A percentile compares a stretch with the other conserved stretches of the same genome.
These are phyloP conservation scores for Manis pentadactyla DNA, from an alignment of 2,797 vertebrate species.

Conservation along the genomic window DNA sequence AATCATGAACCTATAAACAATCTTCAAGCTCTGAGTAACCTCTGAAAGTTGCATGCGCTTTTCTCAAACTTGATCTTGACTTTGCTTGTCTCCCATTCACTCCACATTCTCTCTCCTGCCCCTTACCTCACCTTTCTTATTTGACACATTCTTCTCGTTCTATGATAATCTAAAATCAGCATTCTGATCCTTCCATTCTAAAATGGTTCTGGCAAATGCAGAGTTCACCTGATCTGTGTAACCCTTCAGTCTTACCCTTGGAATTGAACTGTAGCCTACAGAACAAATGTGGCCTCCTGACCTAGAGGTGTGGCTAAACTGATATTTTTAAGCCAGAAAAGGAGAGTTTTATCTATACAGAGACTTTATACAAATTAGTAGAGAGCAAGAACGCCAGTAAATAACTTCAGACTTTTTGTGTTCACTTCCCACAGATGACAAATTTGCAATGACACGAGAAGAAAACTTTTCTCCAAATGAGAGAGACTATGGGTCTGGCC, in stretches of 20 bases:
- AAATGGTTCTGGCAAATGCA: background rate
- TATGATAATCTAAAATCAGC: background rate
- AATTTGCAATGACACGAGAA: background rate
- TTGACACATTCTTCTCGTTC: background rate
- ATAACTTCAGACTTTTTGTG: background rate
- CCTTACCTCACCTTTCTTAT: background rate
- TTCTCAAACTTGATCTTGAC: background rate
- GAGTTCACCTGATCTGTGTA: background rate
- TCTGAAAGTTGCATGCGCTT: background rate
- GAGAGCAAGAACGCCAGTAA: background rate
- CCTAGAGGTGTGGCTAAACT: background rate
- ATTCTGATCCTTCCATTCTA: background rate
- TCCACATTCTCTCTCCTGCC: background rate
- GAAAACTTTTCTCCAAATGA: background rate
- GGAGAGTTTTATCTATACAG: background rate
- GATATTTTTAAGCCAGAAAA: background rate
- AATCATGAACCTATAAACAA: background rate
- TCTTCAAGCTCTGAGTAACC: background rate
- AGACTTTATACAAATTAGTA: background rate
- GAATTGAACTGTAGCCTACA: background rate
- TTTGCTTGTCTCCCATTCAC: background rate
- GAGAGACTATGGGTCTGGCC: background rate
- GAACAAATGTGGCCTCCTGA: background rate
- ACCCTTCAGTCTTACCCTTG: background rate
- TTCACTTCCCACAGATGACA: background rate